Evolutionary conservation across 2,888 invertebrate species (phyloP), one percentile per base, ranked within the genome.

Genomic region (Catocala fraxini): DNA sequence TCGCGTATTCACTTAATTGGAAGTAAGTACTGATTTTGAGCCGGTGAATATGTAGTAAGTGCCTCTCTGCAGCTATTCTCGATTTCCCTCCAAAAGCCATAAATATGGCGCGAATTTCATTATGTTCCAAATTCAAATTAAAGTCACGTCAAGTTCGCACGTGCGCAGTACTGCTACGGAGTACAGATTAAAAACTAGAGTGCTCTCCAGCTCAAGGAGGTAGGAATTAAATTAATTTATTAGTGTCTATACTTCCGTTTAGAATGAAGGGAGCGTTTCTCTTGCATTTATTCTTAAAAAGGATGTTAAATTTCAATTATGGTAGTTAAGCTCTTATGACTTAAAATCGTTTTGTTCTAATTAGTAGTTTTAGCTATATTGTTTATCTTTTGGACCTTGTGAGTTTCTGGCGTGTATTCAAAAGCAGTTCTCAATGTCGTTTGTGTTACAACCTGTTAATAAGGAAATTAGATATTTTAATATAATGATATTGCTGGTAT

Each of bases 61-160:
- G 70, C 73, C 73, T 81, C 82, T 81, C 76, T 80, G 77, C 75
- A 78, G 79, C 81, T 81, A 83, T 83, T 81, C 86, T 83, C 84
- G 80, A 86, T 90, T 90, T 89, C 89, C 86, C 88, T 85, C 82
- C 79, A 83, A 89, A 88, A 84, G 85, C 86, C 89, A 91, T 91
- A 91, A 91, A 91, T 91, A 91, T 90, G 90, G 90, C 85, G 88
- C 87, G 87, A 88, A 89, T 90, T 91, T 90, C 90, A 92, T 92
- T 92, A 89, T 83, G 87, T 88, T 87, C 87, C 81, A 87, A 89
- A 90, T 90, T 91, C 89, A 90, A 90, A 92, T 92, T 89, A 89
- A 84, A 91, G 87, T 90, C 91, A 88, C 90, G 89, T 90, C 87
- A 91, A 87, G 86, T 85, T 82, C 72, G 90, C 89, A 89, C 91